Conservation (phyloP, 30 jellyfish, hydroid and myxozoan genomes). For the Rhopilema esculentum region DNA sequence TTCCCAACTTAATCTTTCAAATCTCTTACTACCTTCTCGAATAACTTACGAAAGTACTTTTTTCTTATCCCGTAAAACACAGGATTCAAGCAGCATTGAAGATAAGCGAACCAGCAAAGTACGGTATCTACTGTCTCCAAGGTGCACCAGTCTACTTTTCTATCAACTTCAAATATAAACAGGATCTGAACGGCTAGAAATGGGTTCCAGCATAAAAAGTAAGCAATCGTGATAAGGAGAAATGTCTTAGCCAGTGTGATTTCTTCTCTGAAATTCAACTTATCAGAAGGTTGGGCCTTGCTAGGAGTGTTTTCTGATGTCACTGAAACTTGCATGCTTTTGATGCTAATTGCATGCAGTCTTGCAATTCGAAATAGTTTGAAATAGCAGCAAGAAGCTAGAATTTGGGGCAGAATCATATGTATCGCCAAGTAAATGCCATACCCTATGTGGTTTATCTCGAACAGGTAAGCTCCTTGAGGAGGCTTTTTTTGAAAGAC, state of each 20-base stretch:
- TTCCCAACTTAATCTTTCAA: not conserved
- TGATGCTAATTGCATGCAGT: slow-evolving; percentile 35
- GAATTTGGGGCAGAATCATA: slow-evolving; percentile 30
- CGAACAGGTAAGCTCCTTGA: slow-evolving; percentile 11
- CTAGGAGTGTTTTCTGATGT: not conserved
- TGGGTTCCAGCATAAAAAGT: slow-evolving; percentile 72
- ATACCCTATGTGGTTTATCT: slow-evolving; percentile 18
- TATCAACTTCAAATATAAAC: slow-evolving; percentile 2
- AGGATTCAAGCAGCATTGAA: slow-evolving; percentile 67
- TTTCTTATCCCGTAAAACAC: slow-evolving; percentile 45
- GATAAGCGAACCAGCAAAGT: slow-evolving; percentile 52
- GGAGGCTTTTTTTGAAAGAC: slow-evolving; percentile 47
- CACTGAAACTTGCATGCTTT: not conserved
- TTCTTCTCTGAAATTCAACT: not conserved
- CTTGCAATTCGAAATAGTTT: slow-evolving; percentile 36
- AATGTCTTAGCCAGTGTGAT: slow-evolving; percentile 37
- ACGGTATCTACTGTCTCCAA: slow-evolving; percentile 52
- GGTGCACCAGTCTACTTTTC: slow-evolving; percentile 15
- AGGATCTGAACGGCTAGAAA: slow-evolving; percentile 47
- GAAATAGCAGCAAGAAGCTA: slow-evolving; percentile 31
- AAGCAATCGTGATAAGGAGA: slow-evolving; percentile 37
- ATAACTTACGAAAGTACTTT: slow-evolving; percentile 1
- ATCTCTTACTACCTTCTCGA: slow-evolving; percentile 22
- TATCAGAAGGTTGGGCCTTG: not conserved
- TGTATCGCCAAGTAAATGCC: slow-evolving; percentile 43